These are phyloP conservation scores for Spodoptera littoralis DNA, from an alignment of 2,888 invertebrate species.

Conservation along the genomic window DNA sequence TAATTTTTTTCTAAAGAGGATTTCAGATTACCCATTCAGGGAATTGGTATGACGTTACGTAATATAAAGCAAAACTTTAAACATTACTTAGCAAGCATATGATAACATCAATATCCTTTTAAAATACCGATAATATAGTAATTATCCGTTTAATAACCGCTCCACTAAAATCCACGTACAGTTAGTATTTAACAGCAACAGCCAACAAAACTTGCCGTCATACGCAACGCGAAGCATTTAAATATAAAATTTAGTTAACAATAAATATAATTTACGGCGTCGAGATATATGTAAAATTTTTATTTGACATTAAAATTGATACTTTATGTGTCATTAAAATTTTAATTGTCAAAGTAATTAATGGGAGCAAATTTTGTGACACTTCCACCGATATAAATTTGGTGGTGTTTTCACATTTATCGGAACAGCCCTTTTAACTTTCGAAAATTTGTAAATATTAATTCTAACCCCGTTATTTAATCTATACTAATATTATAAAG, in stretches of 20 bases:
- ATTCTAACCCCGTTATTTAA: too few species aligned
- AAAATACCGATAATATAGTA: conserved; percentile 64
- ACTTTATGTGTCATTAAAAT: conserved; percentile 52
- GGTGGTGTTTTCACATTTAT: not conserved
- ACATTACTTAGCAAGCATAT: conserved; percentile 15
- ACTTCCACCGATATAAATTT: conserved; percentile 6
- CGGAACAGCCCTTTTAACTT: not conserved
- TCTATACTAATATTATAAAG: too few species aligned
- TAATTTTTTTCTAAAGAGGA: too few species aligned
- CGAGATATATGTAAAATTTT: conserved; percentile 52
- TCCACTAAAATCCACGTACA: conserved; percentile 39
- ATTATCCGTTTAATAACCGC: conserved; percentile 54
- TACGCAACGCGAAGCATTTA: conserved; percentile 43
- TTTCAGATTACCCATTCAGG: too few species aligned
- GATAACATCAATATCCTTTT: conserved; percentile 24
- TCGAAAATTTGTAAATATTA: not conserved
- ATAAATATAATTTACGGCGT: conserved; percentile 60
- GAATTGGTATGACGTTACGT: too few species aligned
- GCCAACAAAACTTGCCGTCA: conserved; percentile 49
- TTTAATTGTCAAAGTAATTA: conserved; percentile 50
- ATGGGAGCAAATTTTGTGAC: conserved; percentile 33
- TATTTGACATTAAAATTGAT: conserved; percentile 53
- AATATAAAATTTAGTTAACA: conserved; percentile 56
- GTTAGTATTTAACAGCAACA: conserved; percentile 51
- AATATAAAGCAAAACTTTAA: conserved; percentile 3